Conservation (phyloP, 2,113 vertebrate species). For the Galeopterus variegatus region DNA sequence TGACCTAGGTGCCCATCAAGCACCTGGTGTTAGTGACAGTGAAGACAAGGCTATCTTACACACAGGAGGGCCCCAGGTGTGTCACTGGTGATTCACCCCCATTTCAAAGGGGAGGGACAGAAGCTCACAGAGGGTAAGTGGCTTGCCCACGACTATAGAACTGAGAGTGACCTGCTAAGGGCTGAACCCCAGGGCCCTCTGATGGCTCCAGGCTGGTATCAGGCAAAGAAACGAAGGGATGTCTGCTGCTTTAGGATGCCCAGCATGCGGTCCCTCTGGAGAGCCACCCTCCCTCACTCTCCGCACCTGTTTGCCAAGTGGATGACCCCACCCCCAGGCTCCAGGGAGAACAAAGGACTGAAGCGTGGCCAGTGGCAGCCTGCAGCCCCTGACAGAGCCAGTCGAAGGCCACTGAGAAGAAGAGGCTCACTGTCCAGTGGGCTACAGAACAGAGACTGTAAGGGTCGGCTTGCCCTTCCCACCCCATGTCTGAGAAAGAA, state of each 20-base stretch:
- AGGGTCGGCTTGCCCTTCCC: background rate
- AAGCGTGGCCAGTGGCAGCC: background rate
- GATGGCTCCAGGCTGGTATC: background rate
- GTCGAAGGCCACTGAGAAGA: background rate
- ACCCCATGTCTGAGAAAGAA: background rate
- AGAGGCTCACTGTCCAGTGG: background rate
- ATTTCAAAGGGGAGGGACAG: background rate
- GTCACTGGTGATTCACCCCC: no score
- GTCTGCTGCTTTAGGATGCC: background rate
- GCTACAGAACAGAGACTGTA: background rate
- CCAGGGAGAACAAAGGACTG: background rate
- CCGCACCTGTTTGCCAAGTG: background rate
- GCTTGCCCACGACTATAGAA: background rate
- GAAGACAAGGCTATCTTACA: background rate
- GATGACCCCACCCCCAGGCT: background rate
- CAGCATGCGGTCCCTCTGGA: no score
- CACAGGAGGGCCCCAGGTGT: background rate
- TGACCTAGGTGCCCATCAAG: background rate
- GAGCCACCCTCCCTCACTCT: background rate
- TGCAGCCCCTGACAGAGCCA: background rate
- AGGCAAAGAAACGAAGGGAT: background rate
- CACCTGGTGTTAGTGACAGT: fast-evolving
- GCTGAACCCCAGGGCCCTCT: background rate
- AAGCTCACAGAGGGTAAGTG: background rate
- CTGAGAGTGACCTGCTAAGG: background rate